These are phyloP conservation scores for Proterorhinus semilunaris DNA, from an alignment of 2,113 vertebrate genomes.

Conservation along the genomic window DNA sequence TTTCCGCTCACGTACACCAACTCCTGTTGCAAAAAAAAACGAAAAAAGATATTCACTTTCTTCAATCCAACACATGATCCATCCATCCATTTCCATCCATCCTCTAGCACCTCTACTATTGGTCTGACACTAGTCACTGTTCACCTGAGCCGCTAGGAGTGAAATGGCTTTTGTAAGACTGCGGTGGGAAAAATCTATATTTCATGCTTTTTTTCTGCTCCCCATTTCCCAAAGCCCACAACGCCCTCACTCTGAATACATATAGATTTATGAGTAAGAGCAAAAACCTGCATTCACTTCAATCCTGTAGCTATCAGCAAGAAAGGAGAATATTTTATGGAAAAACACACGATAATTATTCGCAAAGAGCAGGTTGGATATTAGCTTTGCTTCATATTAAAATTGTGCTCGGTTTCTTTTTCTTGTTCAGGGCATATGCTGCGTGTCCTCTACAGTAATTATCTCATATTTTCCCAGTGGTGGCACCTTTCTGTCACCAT, in stretches of 20 bases:
- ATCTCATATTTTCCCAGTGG: conserved; percentile 6
- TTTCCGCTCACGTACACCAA: conserved; percentile 85
- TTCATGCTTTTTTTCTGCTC: conserved; percentile 51
- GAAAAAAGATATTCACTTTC: conserved; percentile 28
- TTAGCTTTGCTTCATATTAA: neutral
- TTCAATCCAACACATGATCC: conserved; percentile 18
- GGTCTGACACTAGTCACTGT: conserved; percentile 38
- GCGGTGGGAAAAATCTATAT: conserved; percentile 56
- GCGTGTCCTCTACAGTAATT: conserved; percentile 8
- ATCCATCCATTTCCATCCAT: no score
- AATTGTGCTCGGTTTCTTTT: neutral
- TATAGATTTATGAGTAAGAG: conserved; percentile 32
- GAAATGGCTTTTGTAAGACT: conserved; percentile 25
- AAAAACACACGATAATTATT: neutral
- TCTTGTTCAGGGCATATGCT: conserved; percentile 1
- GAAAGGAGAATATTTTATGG: conserved; percentile 10
- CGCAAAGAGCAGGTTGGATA: conserved; percentile 1
- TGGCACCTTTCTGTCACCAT: neutral
- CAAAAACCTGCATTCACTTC: conserved; percentile 34
- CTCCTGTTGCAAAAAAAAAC: conserved; percentile 74
- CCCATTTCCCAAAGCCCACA: conserved; percentile 31
- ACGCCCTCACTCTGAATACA: conserved; percentile 34
- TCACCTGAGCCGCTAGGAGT: conserved; percentile 28
- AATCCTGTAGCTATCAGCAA: conserved; percentile 30
- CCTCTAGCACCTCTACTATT: conserved; percentile 28